These are phyloP conservation scores for Artemia sp. DNA, from an alignment of 2,888 invertebrate species.

Conservation along the genomic window DNA sequence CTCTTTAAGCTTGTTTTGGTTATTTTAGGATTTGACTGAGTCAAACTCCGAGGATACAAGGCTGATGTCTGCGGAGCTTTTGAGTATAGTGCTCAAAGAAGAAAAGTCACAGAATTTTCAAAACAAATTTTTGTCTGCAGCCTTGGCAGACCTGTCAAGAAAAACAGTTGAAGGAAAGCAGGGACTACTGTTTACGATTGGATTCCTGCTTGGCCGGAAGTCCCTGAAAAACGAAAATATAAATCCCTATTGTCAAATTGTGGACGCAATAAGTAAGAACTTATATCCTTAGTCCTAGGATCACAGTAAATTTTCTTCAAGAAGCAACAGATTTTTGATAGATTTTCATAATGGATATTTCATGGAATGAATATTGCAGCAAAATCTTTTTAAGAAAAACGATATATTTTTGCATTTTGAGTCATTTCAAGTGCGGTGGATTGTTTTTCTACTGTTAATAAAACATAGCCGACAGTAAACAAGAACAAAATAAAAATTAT, in stretches of 20 bases:
- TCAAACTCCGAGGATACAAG: neutral
- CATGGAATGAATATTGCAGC: too few relatives aligned
- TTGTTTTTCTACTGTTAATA: too few relatives aligned
- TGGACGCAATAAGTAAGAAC: neutral
- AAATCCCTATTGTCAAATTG: neutral
- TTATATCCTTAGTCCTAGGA: too few relatives aligned
- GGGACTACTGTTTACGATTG: neutral
- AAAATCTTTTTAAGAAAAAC: too few relatives aligned
- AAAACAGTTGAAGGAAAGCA: neutral
- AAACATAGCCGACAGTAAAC: too few relatives aligned
- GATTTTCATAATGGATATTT: too few relatives aligned
- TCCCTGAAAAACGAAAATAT: neutral
- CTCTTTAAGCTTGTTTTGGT: too few relatives aligned
- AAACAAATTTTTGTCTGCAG: conserved; percentile 1
- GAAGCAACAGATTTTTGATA: too few relatives aligned
- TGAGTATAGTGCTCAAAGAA: neutral
- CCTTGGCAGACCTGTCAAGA: conserved; percentile 6
- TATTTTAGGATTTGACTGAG: neutral
- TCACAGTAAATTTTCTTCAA: too few relatives aligned
- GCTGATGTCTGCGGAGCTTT: neutral
- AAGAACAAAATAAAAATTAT: too few relatives aligned
- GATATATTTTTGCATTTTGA: too few relatives aligned
- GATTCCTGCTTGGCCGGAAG: neutral
- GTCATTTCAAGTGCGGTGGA: too few relatives aligned
- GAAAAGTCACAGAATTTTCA: neutral